A percentile compares a stretch with the other conserved stretches of the same genome.
Conservation (phyloP, 2,797 vertebrate genomes). For the Cheirogaleus major region DNA sequence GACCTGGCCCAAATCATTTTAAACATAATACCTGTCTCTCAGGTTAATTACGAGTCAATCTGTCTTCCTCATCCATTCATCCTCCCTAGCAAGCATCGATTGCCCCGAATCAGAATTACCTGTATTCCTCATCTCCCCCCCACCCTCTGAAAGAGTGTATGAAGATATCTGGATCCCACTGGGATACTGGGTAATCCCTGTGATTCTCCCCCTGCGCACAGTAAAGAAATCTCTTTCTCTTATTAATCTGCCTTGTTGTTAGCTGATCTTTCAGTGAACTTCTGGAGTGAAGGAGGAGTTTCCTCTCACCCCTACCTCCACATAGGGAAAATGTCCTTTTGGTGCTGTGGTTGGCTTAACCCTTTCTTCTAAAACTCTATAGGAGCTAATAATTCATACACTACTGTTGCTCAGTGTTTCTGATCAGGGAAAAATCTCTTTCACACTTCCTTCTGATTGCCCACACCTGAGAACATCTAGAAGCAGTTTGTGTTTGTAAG, state of each 20-base stretch:
- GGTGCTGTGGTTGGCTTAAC: neutral
- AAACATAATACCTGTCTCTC: neutral
- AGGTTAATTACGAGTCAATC: neutral
- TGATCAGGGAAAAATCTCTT: neutral
- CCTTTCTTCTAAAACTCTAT: neutral
- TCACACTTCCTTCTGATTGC: neutral
- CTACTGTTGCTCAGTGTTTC: neutral
- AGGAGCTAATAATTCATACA: neutral
- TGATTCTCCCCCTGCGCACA: neutral
- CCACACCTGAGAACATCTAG: neutral
- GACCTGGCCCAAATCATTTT: neutral
- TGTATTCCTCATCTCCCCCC: neutral
- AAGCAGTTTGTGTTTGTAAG: neutral
- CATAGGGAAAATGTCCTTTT: too few relatives aligned
- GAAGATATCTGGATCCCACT: neutral
- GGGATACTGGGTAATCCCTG: neutral
- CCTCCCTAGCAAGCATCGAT: neutral
- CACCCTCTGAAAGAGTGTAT: neutral
- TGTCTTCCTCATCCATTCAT: neutral
- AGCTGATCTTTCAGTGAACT: neutral
- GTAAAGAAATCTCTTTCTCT: neutral
- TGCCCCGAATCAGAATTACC: neutral
- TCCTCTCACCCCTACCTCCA: too few relatives aligned
- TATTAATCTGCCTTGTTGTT: neutral
- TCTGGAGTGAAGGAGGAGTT: too few relatives aligned